Conservation (phyloP, 2,888 invertebrate genomes). For the Zygogramma bicolorata region DNA sequence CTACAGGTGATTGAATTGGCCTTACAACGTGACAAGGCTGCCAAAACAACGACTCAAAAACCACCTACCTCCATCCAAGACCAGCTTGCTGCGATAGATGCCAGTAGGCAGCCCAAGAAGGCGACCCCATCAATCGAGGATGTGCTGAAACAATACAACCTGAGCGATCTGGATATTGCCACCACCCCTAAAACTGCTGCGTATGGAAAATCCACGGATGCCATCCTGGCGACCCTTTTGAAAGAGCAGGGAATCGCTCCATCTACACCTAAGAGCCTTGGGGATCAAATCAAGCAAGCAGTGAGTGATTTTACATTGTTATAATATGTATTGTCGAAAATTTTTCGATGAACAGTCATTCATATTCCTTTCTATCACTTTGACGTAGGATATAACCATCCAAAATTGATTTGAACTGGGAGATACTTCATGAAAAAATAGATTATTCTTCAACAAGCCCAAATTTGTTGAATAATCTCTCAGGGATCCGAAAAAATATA, state of each 20-base stretch:
- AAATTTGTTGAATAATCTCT: no score
- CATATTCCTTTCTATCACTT: no score
- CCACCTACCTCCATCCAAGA: constrained; percentile 54
- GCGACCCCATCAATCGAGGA: constrained; percentile 56
- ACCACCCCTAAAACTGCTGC: constrained; percentile 55
- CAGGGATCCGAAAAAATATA: no score
- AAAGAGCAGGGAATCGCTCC: constrained; percentile 82
- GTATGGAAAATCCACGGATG: constrained; percentile 76
- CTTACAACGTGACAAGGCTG: constrained; percentile 54
- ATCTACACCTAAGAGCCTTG: constrained; percentile 69
- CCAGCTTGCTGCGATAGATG: constrained; percentile 41
- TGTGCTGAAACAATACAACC: constrained; percentile 61
- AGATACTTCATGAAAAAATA: no score
- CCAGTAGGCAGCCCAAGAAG: constrained; percentile 37
- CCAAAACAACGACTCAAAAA: constrained; percentile 43
- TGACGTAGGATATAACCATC: no score
- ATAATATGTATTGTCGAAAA: no score
- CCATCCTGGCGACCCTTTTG: constrained; percentile 76
- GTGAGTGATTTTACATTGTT: constrained; percentile 40
- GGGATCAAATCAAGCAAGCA: constrained; percentile 45
- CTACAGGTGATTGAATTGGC: constrained; percentile 61
- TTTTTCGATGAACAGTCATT: no score
- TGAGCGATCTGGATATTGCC: constrained; percentile 50
- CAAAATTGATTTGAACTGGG: no score
- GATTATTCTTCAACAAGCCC: no score